Percentiles rank a stretch among this genome's conserved stretches.
Evolutionary conservation across 2,113 vertebrate genomes (phyloP).

Genomic region (Todiramphus saurophagus): DNA sequence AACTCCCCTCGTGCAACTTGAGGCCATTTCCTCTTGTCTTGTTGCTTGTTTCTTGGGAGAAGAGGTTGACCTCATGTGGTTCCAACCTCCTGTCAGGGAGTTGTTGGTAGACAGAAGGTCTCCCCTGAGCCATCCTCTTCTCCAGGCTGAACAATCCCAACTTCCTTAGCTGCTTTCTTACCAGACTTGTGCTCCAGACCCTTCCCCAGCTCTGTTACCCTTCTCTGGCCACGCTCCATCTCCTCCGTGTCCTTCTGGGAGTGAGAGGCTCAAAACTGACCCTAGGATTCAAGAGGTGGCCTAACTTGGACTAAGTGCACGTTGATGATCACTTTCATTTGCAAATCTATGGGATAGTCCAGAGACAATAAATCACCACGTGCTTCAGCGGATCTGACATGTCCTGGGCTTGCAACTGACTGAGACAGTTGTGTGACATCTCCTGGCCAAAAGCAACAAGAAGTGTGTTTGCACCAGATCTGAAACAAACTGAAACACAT

Average conservation of each 20-base stretch:
- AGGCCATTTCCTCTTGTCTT: too few relatives aligned
- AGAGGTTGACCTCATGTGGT: too few relatives aligned
- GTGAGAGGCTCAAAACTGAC: not conserved
- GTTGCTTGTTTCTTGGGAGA: too few relatives aligned
- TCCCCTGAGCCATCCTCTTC: too few relatives aligned
- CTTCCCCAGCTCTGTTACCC: not conserved
- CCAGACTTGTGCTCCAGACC: not conserved
- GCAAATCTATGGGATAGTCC: not conserved
- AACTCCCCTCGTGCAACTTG: too few relatives aligned
- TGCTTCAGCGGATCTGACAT: not conserved
- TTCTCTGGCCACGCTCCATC: not conserved
- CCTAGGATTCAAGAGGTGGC: not conserved
- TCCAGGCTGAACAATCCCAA: too few relatives aligned
- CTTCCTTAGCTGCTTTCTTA: not conserved
- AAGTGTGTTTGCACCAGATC: not conserved
- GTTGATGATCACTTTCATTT: not conserved
- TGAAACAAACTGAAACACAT: not conserved
- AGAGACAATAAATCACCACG: not conserved
- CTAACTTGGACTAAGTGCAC: too few relatives aligned
- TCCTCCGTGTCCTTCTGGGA: too few relatives aligned
- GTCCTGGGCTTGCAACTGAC: not conserved
- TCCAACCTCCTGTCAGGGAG: not conserved
- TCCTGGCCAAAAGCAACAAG: not conserved
- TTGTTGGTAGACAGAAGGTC: too few relatives aligned
- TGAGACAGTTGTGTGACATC: not conserved